These are phyloP conservation scores for Acrobasis suavella DNA, from an alignment of 2,888 invertebrate genomes.

Conservation along the genomic window DNA sequence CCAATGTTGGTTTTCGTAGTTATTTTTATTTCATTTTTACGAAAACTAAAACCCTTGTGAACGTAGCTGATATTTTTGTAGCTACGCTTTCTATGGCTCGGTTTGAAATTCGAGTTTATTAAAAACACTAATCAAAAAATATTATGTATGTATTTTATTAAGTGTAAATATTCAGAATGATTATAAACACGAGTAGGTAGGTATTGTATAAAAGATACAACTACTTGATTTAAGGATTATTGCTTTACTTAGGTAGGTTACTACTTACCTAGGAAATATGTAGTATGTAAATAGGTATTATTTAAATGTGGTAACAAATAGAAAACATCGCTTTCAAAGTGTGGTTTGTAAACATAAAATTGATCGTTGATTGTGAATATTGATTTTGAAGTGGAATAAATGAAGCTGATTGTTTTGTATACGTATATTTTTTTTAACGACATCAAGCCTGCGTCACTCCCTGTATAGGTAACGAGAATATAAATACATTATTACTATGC, in stretches of 20 bases:
- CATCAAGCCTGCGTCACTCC: no score
- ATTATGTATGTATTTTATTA: background rate
- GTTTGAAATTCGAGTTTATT: constrained; percentile 53
- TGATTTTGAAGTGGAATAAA: constrained; percentile 45
- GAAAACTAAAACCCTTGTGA: constrained; percentile 19
- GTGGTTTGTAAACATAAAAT: background rate
- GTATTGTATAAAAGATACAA: background rate
- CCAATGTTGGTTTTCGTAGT: constrained; percentile 31
- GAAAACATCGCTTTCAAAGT: constrained; percentile 21
- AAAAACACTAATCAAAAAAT: constrained; percentile 37
- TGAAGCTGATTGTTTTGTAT: constrained; percentile 40
- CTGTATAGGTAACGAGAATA: no score
- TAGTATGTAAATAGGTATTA: background rate
- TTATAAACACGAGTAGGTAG: no score
- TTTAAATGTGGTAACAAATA: background rate
- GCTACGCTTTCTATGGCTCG: constrained; percentile 29
- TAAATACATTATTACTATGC: no score
- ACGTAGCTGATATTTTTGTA: background rate
- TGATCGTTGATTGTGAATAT: constrained; percentile 20
- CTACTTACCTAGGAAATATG: background rate
- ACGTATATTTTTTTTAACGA: constrained; percentile 9
- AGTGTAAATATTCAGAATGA: constrained; percentile 5
- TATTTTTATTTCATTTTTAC: background rate
- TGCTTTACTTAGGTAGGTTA: background rate
- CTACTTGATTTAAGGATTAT: background rate